Conservation (phyloP, 1,140 invertebrate species). For the Battus philenor region DNA sequence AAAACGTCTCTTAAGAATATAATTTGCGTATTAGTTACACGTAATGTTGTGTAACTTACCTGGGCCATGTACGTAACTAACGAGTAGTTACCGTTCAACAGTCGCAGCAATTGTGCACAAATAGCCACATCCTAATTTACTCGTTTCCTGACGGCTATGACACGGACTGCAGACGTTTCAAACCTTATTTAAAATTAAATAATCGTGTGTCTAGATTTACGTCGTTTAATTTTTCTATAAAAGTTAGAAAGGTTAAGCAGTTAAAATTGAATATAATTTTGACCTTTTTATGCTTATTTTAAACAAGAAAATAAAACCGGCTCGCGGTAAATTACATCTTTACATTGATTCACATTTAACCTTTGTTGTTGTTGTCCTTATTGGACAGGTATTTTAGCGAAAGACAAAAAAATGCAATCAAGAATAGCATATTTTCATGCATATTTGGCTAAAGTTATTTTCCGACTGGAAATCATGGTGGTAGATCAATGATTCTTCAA, state of each 20-base stretch:
- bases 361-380: conserved; percentile 6
- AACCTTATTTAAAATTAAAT: background rate
- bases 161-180: background rate
- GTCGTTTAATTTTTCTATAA: background rate
- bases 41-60: too few relatives aligned
- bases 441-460: too few relatives aligned
- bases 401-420: too few relatives aligned
- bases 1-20: too few relatives aligned
- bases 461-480: too few relatives aligned
- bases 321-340: background rate
- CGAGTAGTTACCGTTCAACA: conserved; percentile 25
- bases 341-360: conserved; percentile 12
- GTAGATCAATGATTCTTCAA: too few relatives aligned
- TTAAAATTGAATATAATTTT: conserved; percentile 1
- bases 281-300: conserved; percentile 1
- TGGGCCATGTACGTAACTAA: conserved; percentile 21
- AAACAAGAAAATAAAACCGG: conserved; percentile 1
- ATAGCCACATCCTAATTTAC: conserved; percentile 71
- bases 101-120: conserved; percentile 59
- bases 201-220: background rate
- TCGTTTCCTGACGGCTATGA: conserved; percentile 62
- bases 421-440: too few relatives aligned
- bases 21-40: too few relatives aligned
- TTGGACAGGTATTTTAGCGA: too few relatives aligned
- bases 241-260: background rate